Conservation (phyloP, 1,140 invertebrate genomes). For the Phenacoccus solenopsis region DNA sequence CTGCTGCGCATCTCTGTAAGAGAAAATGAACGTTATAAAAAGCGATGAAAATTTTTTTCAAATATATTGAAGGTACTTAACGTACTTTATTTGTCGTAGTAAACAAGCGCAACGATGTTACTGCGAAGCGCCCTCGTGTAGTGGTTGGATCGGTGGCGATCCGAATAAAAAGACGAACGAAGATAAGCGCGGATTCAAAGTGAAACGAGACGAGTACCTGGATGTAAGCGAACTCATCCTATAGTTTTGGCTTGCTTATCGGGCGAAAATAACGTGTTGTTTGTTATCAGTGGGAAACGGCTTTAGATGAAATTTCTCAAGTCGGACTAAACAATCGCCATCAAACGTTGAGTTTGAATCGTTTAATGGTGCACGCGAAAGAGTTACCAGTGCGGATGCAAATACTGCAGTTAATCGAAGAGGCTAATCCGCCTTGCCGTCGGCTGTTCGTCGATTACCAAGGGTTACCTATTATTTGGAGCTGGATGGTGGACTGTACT, state of each 20-base stretch:
- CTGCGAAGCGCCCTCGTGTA: constrained; percentile 73
- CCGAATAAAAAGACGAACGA: constrained; percentile 53
- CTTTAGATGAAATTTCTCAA: constrained; percentile 55
- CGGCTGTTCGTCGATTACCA: constrained; percentile 90
- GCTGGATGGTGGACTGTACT: constrained; percentile 53
- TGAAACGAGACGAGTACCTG: constrained; percentile 31
- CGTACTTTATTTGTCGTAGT: constrained; percentile 35
- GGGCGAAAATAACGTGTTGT: not conserved
- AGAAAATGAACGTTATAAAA: too few relatives aligned
- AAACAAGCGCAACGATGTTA: constrained; percentile 91
- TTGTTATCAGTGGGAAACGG: constrained; percentile 54
- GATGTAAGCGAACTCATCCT: not conserved
- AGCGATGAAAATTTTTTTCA: not conserved
- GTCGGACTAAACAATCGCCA: constrained; percentile 73
- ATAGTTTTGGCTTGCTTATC: too few relatives aligned
- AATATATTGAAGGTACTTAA: not conserved
- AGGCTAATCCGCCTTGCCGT: constrained; percentile 63
- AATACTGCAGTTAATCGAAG: constrained; percentile 52
- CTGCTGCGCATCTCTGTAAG: too few relatives aligned
- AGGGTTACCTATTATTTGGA: constrained; percentile 75
- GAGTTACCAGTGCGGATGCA: constrained; percentile 51
- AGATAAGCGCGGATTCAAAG: constrained; percentile 38
- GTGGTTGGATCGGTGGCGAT: constrained; percentile 85
- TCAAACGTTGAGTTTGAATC: constrained; percentile 73
- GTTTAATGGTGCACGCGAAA: constrained; percentile 84